These are phyloP conservation scores for Mellivora capensis DNA, from an alignment of 2,113 vertebrate species.

Conservation along the genomic window DNA sequence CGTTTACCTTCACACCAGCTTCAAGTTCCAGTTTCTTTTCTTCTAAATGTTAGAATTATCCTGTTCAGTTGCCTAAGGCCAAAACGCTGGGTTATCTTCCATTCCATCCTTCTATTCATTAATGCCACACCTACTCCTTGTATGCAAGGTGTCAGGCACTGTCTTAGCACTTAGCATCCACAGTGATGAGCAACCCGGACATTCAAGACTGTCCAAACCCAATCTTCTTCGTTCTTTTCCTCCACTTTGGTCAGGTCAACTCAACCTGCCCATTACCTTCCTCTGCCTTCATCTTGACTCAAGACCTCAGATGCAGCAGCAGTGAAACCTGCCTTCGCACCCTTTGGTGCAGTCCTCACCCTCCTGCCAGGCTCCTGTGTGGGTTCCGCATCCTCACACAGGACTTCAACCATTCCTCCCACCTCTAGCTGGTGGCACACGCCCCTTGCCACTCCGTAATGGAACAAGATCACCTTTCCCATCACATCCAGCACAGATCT, in stretches of 20 bases:
- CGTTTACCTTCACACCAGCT: background rate
- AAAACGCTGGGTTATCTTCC: background rate
- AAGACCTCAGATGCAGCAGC: background rate
- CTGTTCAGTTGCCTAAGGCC: background rate
- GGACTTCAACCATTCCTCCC: background rate
- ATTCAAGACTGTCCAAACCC: background rate
- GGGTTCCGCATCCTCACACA: background rate
- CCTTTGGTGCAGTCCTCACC: background rate
- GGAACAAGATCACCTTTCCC: background rate
- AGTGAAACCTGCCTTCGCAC: background rate
- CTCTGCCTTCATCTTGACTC: background rate
- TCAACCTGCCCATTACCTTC: background rate
- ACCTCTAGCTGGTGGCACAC: background rate
- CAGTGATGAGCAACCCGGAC: background rate
- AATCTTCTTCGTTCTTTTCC: rapidly evolving
- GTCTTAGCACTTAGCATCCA: background rate
- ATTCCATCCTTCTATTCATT: background rate
- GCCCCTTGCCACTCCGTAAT: background rate
- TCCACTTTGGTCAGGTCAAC: rapidly evolving
- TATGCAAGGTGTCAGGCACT: too few relatives aligned
- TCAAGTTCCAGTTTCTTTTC: background rate
- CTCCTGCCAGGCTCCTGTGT: too few relatives aligned
- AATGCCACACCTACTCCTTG: background rate
- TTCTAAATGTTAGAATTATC: background rate
- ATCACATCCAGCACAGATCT: background rate